Conservation (phyloP, 2,113 vertebrate species). For the Ovibos moschatus region DNA sequence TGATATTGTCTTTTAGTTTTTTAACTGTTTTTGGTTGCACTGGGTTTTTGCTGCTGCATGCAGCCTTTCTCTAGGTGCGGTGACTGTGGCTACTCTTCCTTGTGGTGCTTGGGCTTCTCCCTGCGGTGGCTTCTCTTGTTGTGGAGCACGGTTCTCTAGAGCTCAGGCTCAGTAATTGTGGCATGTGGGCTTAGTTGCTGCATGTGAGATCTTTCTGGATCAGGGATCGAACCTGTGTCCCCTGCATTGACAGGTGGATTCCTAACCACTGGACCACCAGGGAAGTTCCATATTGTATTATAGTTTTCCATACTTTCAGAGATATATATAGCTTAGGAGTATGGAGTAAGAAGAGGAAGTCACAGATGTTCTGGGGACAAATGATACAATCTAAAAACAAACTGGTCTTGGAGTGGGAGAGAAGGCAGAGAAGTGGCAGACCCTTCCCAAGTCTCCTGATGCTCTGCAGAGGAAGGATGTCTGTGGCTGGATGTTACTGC, state of each 20-base stretch:
- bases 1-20: not conserved
- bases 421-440: not conserved
- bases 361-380: not conserved
- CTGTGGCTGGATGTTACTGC: accelerated
- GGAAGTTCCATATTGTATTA: not conserved
- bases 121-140: not conserved
- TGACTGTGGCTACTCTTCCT: not conserved
- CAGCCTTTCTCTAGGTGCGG: not conserved
- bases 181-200: not conserved
- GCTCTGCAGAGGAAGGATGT: not conserved
- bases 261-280: not conserved
- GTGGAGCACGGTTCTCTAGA: not conserved
- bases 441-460: not conserved
- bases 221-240: not conserved
- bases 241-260: not conserved
- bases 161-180: not conserved
- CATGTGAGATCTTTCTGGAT: not conserved
- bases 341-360: not conserved
- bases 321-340: not conserved
- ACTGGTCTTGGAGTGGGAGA: not conserved
- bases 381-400: not conserved
- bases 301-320: not conserved
- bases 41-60: not conserved
- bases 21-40: not conserved
- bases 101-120: not conserved